Conservation (phyloP, 1,140 invertebrate genomes). For the Halictus rubicundus region DNA sequence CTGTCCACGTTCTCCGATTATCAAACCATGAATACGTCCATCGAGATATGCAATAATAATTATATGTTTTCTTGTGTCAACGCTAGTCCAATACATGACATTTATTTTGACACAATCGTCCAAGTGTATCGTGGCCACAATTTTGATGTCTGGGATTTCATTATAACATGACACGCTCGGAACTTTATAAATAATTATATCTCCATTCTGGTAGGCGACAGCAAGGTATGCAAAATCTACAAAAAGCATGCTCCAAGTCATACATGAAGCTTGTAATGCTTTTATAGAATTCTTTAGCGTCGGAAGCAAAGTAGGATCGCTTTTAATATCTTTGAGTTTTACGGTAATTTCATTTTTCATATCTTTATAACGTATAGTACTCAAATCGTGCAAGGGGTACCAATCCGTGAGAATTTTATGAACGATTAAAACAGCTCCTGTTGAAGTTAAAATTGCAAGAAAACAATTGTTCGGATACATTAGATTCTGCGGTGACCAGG, state of each 20-base stretch:
- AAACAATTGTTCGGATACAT: conserved; percentile 69
- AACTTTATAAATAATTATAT: conserved; percentile 73
- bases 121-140: conserved; percentile 59
- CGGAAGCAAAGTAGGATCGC: not conserved
- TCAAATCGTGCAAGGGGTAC: conserved; percentile 70
- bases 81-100: conserved; percentile 66
- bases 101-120: conserved; percentile 61
- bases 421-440: conserved; percentile 70
- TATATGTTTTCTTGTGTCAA: conserved; percentile 54
- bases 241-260: conserved; percentile 72
- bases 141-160: conserved; percentile 40
- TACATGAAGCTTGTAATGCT: conserved; percentile 66
- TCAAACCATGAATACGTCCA: conserved; percentile 67
- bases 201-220: conserved; percentile 69
- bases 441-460: conserved; percentile 70
- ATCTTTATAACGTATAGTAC: conserved; percentile 50
- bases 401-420: conserved; percentile 69
- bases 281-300: conserved; percentile 54
- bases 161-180: conserved; percentile 52
- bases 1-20: conserved; percentile 44
- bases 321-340: conserved; percentile 36
- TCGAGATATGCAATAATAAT: conserved; percentile 71
- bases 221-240: conserved; percentile 70
- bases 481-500: conserved; percentile 74
- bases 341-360: conserved; percentile 55